Evolutionary conservation across 2,113 vertebrate species (phyloP).

Genomic region (Xiphophorus maculatus): DNA sequence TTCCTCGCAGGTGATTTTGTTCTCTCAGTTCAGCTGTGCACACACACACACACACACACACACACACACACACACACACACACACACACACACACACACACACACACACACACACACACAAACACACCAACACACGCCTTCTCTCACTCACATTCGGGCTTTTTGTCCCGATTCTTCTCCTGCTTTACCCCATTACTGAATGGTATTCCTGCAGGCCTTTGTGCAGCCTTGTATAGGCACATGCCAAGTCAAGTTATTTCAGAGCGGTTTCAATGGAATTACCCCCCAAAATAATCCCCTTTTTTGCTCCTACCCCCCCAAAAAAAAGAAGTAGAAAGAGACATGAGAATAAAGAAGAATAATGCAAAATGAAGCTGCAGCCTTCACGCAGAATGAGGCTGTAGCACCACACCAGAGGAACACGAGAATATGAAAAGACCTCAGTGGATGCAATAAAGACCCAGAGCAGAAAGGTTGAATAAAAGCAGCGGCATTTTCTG

Average conservation of each 20-base stretch:
- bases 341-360: conserved; percentile 52
- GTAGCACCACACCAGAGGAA: conserved; percentile 43
- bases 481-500: conserved; percentile 6
- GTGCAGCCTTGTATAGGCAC: conserved; percentile 74
- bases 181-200: conserved; percentile 69
- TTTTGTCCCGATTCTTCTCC: conserved; percentile 63
- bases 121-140: conserved; percentile 2
- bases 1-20: conserved; percentile 66
- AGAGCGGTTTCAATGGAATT: conserved; percentile 71
- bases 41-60: conserved; percentile 19
- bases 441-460: conserved; percentile 44
- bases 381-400: conserved; percentile 59
- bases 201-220: conserved; percentile 72
- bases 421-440: conserved; percentile 63
- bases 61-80: conserved; percentile 11
- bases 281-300: conserved; percentile 72
- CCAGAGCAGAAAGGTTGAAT: conserved; percentile 41
- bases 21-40: conserved; percentile 58
- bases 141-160: conserved; percentile 22
- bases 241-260: conserved; percentile 78
- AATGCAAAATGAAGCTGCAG: conserved; percentile 60
- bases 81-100: conserved; percentile 14
- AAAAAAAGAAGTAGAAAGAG: conserved; percentile 38
- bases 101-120: conserved; percentile 26
- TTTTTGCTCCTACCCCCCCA: conserved; percentile 25